A percentile compares a stretch with the other conserved stretches of the same genome.
phyloP scores from a whole-genome alignment of 92 coral and sea anemone genomes.

The Phenganax subtilis region DNA sequence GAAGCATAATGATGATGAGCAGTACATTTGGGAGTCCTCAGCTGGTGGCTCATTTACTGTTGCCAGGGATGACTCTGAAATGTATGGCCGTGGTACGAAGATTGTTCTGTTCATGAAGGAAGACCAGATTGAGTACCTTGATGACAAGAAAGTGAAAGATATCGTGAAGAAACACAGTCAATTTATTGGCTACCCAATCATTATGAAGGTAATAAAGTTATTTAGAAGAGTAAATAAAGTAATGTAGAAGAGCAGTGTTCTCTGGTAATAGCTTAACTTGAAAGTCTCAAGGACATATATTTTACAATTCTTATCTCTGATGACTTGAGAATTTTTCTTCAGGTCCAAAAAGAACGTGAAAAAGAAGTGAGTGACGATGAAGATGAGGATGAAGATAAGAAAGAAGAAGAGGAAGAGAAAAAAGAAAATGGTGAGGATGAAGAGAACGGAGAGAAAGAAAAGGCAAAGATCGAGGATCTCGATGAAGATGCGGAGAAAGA shows the following conservation, averaged over 20 bases:
- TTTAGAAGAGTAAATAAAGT: neutral
- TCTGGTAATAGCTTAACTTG: neutral
- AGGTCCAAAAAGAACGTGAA: constrained; percentile 96
- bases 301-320: neutral
- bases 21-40: constrained; percentile 94
- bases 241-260: neutral
- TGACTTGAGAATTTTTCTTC: neutral
- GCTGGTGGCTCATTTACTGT: constrained; percentile 99
- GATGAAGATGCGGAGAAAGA: constrained; percentile 27
- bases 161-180: constrained; percentile 96
- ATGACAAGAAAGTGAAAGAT: constrained; percentile 83
- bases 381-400: constrained; percentile 69
- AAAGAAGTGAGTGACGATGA: constrained; percentile 90
- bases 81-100: constrained; percentile 87
- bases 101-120: constrained; percentile 83
- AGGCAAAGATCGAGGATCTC: constrained; percentile 31
- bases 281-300: neutral
- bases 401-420: constrained; percentile 51
- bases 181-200: constrained; percentile 96
- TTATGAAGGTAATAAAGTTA: constrained; percentile 58
- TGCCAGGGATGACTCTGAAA: constrained; percentile 68
- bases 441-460: constrained; percentile 71
- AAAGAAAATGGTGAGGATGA: constrained; percentile 75
- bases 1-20: constrained; percentile 98
- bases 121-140: constrained; percentile 79